Evolutionary conservation across 2,888 invertebrate genomes (phyloP).

Genomic region (Hetaerina titia): DNA sequence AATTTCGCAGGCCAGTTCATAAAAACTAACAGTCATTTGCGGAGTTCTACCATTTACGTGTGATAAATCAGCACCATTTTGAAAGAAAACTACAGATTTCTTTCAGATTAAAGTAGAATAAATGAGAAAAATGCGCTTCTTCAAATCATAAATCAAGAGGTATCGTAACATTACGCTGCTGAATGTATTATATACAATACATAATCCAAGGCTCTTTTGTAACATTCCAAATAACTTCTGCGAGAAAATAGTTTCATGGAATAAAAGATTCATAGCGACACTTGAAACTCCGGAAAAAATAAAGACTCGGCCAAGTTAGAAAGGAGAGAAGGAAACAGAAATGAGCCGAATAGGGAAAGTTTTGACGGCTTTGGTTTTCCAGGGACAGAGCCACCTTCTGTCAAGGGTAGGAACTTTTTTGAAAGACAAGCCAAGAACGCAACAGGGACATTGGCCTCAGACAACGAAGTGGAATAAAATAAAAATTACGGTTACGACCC

Average conservation of each 20-base stretch:
- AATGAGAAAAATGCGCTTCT: too few species aligned
- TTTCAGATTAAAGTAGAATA: too few species aligned
- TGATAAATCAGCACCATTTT: too few species aligned
- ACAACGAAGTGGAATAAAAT: neutral
- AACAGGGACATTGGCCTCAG: neutral
- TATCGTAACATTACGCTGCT: too few species aligned
- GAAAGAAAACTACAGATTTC: too few species aligned
- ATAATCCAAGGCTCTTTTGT: too few species aligned
- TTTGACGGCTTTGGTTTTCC: slow-evolving; percentile 21
- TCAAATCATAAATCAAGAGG: too few species aligned
- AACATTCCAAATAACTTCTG: too few species aligned
- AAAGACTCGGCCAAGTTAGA: neutral
- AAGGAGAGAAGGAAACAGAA: neutral
- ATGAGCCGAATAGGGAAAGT: neutral
- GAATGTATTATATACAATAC: too few species aligned
- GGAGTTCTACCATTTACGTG: too few species aligned
- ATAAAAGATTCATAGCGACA: neutral
- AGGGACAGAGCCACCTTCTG: neutral
- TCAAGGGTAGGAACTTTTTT: neutral
- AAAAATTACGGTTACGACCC: slow-evolving; percentile 1
- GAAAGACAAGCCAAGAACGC: neutral
- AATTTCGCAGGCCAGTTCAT: too few species aligned
- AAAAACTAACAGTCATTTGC: too few species aligned
- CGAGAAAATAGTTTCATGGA: neutral
- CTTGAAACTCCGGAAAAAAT: neutral